A percentile compares a stretch with the other conserved stretches of the same genome.
Evolutionary conservation across 2,797 vertebrate species (phyloP).

Genomic region (Lates japonicus): DNA sequence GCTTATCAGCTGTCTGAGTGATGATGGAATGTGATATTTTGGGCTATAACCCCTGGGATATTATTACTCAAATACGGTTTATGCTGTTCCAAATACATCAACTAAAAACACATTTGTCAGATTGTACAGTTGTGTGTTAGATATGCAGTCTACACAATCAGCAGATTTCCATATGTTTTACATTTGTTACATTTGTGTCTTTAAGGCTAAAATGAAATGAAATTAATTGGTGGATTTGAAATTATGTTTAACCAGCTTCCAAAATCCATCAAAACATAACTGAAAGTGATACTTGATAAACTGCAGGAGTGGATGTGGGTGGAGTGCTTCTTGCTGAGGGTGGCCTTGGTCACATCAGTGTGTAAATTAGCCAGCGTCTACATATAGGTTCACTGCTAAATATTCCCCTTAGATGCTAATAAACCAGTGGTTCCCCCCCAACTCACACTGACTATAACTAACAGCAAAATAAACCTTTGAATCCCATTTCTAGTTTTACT

Average conservation of each 20-base stretch:
- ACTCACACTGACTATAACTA: neutral
- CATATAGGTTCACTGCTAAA: conserved; percentile 73
- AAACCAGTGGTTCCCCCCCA: conserved; percentile 42
- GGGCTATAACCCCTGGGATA: too few relatives aligned
- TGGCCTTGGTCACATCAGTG: conserved; percentile 62
- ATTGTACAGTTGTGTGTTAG: too few relatives aligned
- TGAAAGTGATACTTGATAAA: neutral
- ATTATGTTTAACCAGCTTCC: neutral
- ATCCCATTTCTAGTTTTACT: neutral
- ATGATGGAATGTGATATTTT: too few relatives aligned
- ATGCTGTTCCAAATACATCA: neutral
- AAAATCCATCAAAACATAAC: neutral
- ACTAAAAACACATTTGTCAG: neutral
- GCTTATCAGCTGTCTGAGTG: too few relatives aligned
- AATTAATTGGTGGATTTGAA: neutral
- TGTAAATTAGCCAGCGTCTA: conserved; percentile 73
- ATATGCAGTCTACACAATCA: too few relatives aligned
- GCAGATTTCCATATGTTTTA: too few relatives aligned
- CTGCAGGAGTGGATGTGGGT: neutral
- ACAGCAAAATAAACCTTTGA: neutral
- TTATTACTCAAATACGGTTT: too few relatives aligned
- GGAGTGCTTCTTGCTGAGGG: neutral
- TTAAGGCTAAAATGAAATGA: neutral
- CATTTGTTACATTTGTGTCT: too few relatives aligned
- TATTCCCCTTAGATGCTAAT: conserved; percentile 70